Conservation (phyloP, 2,888 invertebrate species). For the Eilema depressum region DNA sequence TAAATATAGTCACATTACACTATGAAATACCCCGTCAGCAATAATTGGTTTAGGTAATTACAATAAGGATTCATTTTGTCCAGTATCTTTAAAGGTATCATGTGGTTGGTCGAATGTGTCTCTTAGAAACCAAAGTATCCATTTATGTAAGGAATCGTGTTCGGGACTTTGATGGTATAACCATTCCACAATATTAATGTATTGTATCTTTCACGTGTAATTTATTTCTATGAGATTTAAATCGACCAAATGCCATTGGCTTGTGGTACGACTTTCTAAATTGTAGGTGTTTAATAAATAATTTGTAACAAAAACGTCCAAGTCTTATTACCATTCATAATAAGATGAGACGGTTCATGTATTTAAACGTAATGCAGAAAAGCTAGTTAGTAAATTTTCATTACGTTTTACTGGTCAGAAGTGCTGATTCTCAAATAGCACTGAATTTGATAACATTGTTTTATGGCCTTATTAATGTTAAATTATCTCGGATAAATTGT, state of each 20-base stretch:
- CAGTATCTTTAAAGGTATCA: slow-evolving; percentile 65
- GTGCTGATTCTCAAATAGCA: slow-evolving; percentile 47
- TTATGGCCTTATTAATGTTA: slow-evolving; percentile 75
- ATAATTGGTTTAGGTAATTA: slow-evolving; percentile 78
- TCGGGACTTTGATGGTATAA: slow-evolving; percentile 60
- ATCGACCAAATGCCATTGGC: slow-evolving; percentile 65
- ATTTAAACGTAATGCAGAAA: slow-evolving; percentile 54
- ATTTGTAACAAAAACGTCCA: slow-evolving; percentile 64
- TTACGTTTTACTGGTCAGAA: slow-evolving; percentile 49
- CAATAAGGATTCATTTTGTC: slow-evolving; percentile 70
- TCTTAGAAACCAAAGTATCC: slow-evolving; percentile 75
- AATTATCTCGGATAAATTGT: slow-evolving; percentile 58
- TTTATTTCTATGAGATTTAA: slow-evolving; percentile 64
- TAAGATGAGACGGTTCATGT: slow-evolving; percentile 58
- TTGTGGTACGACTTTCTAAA: slow-evolving; percentile 60
- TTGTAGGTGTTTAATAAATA: slow-evolving; percentile 58
- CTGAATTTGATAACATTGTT: slow-evolving; percentile 66
- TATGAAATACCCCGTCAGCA: slow-evolving; percentile 74
- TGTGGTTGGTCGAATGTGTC: slow-evolving; percentile 70
- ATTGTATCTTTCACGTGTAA: slow-evolving; percentile 54
- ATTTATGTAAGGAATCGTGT: slow-evolving; percentile 62
- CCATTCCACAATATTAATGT: slow-evolving; percentile 56
- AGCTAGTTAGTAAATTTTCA: slow-evolving; percentile 75
- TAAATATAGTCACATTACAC: slow-evolving; percentile 76
- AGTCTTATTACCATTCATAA: slow-evolving; percentile 62